Conservation (phyloP, 2,113 vertebrate genomes). For the Pseudorhombus dupliciocellatus region DNA sequence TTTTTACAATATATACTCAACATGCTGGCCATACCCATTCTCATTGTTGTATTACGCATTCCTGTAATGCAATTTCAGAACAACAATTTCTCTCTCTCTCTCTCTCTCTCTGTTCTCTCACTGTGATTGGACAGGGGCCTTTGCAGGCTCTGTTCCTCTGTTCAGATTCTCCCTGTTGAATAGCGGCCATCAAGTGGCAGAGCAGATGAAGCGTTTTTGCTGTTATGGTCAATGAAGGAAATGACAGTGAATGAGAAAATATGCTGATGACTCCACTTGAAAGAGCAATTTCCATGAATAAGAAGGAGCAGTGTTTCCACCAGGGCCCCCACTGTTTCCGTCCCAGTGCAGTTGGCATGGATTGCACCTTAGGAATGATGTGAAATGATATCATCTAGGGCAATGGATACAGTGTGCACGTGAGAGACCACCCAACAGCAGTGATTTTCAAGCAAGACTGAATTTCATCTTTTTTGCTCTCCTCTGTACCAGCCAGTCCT, state of each 20-base stretch:
- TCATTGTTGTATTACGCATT: conserved; percentile 50
- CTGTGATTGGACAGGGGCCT: conserved; percentile 65
- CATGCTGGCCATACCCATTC: conserved; percentile 32
- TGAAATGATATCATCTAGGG: conserved; percentile 24
- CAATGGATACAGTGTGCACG: conserved; percentile 33
- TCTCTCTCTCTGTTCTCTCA: conserved; percentile 15
- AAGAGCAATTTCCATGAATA: conserved; percentile 62
- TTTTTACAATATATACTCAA: conserved; percentile 22
- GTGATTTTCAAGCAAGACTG: conserved; percentile 29
- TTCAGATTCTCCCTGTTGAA: conserved; percentile 66
- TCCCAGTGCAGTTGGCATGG: conserved; percentile 29
- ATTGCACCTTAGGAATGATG: conserved; percentile 41
- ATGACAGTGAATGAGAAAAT: conserved; percentile 75
- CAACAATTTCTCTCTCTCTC: conserved; percentile 41
- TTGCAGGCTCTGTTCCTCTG: conserved; percentile 61
- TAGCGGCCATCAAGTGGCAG: conserved; percentile 52
- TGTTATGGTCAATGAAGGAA: conserved; percentile 73
- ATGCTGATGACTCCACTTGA: conserved; percentile 75
- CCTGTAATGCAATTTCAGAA: conserved; percentile 64
- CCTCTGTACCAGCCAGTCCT: conserved; percentile 5
- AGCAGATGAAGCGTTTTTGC: conserved; percentile 69
- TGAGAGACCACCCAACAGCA: conserved; percentile 17
- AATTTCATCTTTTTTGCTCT: conserved; percentile 8
- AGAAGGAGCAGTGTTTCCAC: conserved; percentile 45
- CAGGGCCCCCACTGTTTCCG: not conserved